Percentiles rank a stretch among this genome's conserved stretches.
Conservation (phyloP, 2,797 vertebrate species). For the Natrix natrix region DNA sequence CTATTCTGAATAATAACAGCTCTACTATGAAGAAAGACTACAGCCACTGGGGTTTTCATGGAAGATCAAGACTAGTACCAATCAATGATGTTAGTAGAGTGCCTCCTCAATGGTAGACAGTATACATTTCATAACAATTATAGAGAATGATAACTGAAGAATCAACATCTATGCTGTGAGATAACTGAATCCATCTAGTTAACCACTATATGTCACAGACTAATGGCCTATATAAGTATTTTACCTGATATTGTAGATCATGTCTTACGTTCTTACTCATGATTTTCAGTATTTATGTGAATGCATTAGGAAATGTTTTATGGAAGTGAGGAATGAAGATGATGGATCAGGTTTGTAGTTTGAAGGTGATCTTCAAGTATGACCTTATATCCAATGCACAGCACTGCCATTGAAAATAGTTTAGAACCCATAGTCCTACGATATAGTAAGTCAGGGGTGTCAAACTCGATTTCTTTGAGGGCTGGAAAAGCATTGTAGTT, state of each 20-base stretch:
- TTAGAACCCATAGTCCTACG: background rate
- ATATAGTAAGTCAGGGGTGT: too few relatives aligned
- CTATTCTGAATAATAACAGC: conserved; percentile 44
- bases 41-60: background rate
- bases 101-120: background rate
- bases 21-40: background rate
- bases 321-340: background rate
- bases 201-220: background rate
- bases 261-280: background rate
- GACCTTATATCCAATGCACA: background rate
- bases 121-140: background rate
- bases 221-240: background rate
- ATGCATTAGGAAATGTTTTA: background rate
- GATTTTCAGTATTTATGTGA: background rate
- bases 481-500: too few relatives aligned
- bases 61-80: background rate
- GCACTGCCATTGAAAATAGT: background rate
- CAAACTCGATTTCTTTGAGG: too few relatives aligned
- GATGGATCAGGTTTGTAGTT: background rate
- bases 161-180: background rate
- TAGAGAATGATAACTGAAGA: background rate
- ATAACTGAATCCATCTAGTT: background rate
- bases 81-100: background rate
- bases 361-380: too few relatives aligned
- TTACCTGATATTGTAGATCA: background rate